Evolutionary conservation across 2,888 invertebrate species (phyloP).

Genomic region (Oscheius myriophilus): DNA sequence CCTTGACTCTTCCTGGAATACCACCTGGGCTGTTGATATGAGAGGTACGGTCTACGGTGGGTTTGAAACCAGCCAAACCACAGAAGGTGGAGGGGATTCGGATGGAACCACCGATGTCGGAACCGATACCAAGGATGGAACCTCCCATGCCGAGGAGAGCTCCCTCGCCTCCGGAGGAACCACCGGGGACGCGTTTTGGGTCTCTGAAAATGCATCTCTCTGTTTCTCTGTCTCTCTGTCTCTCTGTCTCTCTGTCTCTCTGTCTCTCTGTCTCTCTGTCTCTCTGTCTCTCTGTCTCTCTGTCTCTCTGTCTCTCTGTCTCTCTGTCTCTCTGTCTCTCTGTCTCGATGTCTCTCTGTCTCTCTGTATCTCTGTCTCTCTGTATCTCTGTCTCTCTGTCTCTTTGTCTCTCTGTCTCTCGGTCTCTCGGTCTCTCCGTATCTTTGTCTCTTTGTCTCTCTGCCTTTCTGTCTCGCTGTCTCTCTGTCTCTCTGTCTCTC

Average conservation of each 20-base stretch:
- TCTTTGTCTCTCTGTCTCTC: not conserved
- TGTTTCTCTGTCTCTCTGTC: not conserved
- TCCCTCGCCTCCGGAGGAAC: constrained; percentile 74
- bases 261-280: not conserved
- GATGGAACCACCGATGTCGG: constrained; percentile 74
- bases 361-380: too few relatives aligned
- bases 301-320: not conserved
- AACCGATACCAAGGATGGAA: constrained; percentile 73
- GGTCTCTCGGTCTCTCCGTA: too few relatives aligned
- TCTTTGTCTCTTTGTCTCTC: too few relatives aligned
- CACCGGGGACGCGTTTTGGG: constrained; percentile 70
- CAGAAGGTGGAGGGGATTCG: constrained; percentile 74
- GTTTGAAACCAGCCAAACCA: constrained; percentile 68
- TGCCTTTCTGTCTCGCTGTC: not conserved
- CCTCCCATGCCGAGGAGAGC: constrained; percentile 73
- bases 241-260: constrained; percentile 4
- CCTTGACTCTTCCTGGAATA: constrained; percentile 53
- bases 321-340: constrained; percentile 1
- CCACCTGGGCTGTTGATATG: constrained; percentile 37
- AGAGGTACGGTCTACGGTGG: constrained; percentile 13
- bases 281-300: not conserved
- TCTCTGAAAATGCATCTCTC: not conserved
- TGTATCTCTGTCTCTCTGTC: not conserved
- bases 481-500: constrained; percentile 1
- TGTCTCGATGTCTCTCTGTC: too few relatives aligned